A percentile compares a stretch with the other conserved stretches of the same genome.
Conservation (phyloP, 2,888 invertebrate species). For the Branchinecta sandiegonensis region DNA sequence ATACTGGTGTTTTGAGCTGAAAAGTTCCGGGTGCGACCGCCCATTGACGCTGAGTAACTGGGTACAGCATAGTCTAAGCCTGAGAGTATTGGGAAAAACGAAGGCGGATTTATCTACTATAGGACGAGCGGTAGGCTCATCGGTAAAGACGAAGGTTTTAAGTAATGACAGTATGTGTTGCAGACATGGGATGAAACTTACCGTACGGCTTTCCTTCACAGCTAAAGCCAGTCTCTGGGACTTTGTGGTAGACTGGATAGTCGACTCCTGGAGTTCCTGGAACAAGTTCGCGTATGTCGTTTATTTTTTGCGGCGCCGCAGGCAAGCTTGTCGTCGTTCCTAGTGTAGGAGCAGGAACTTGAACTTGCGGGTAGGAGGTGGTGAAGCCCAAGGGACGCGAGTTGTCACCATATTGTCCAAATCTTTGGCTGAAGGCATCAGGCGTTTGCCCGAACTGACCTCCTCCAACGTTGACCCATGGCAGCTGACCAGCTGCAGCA, state of each 20-base stretch:
- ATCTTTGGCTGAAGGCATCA: neutral
- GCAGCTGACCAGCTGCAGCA: neutral
- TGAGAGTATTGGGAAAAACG: too few species aligned
- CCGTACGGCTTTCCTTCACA: constrained; percentile 16
- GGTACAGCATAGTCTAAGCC: too few species aligned
- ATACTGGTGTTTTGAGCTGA: too few species aligned
- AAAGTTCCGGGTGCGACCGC: too few species aligned
- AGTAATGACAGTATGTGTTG: too few species aligned
- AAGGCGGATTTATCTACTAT: too few species aligned
- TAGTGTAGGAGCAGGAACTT: neutral
- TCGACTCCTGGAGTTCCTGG: constrained; percentile 17
- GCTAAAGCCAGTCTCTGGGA: constrained; percentile 18
- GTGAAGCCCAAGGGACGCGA: neutral
- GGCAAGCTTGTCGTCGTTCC: neutral
- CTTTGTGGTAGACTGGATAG: constrained; percentile 16
- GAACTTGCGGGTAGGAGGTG: neutral
- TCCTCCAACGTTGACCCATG: neutral
- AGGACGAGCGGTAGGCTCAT: too few species aligned
- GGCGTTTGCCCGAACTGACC: neutral
- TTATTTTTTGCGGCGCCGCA: neutral
- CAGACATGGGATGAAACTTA: neutral
- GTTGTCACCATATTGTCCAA: neutral
- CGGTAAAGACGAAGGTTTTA: too few species aligned
- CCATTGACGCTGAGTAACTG: too few species aligned
- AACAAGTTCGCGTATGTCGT: constrained; percentile 16